These are phyloP conservation scores for Rhagologus leucostigma DNA, from an alignment of 2,113 vertebrate species.

Conservation along the genomic window DNA sequence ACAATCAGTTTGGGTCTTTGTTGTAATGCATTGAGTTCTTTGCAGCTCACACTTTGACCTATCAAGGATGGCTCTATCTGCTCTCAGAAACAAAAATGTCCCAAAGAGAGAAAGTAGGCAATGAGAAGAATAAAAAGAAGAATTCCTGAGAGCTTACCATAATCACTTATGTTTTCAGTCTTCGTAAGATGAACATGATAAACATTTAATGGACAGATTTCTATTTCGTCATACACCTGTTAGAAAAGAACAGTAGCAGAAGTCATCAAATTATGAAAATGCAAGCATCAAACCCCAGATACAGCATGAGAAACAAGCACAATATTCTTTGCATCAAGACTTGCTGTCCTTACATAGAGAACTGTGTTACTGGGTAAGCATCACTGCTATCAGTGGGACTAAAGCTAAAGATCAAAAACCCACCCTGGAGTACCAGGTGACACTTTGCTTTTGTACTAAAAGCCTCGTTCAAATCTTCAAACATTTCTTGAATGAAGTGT, in stretches of 20 bases:
- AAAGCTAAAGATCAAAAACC: neutral
- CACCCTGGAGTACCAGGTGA: neutral
- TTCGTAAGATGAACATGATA: constrained; percentile 81
- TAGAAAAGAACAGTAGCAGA: neutral
- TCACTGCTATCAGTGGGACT: neutral
- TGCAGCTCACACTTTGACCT: neutral
- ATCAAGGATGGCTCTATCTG: neutral
- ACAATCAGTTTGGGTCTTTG: neutral
- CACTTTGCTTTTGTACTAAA: neutral
- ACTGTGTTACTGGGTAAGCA: neutral
- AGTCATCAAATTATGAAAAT: neutral
- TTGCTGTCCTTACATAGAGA: neutral
- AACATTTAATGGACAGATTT: constrained; percentile 80
- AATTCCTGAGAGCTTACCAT: constrained; percentile 74
- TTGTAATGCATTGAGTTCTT: neutral
- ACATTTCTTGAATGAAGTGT: neutral
- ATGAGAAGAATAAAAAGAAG: neutral
- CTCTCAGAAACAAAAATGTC: neutral
- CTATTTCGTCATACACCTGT: constrained; percentile 85
- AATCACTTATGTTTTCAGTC: constrained; percentile 75
- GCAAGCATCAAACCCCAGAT: neutral
- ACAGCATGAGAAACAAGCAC: neutral
- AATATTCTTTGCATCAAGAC: neutral
- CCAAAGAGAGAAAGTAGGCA: neutral
- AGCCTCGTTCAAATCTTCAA: neutral